Evolutionary conservation across 2,797 vertebrate species (phyloP).

Genomic region (Pempheris klunzingeri): DNA sequence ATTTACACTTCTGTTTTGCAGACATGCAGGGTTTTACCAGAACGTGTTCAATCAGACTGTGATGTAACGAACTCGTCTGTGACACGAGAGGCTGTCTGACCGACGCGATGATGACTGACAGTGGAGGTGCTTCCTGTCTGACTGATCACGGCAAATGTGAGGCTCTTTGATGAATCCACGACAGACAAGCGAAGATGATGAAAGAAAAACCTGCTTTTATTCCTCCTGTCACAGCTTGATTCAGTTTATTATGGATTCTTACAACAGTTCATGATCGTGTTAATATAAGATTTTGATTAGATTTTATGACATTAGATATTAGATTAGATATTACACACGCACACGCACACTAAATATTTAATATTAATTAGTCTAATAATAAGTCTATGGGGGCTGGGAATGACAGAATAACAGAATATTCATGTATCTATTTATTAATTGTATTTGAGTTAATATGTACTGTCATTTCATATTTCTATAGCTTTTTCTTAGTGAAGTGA

Average conservation of each 20-base stretch:
- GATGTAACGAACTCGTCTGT: neutral
- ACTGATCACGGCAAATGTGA: neutral
- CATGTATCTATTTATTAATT: too few species aligned
- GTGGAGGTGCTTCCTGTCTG: neutral
- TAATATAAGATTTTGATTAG: neutral
- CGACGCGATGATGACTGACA: neutral
- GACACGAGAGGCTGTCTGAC: neutral
- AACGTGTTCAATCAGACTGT: neutral
- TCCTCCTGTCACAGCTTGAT: neutral
- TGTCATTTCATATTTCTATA: too few species aligned
- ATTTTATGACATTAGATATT: neutral
- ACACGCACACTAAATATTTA: too few species aligned
- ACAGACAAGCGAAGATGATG: neutral
- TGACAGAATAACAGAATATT: too few species aligned
- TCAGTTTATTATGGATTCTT: constrained; percentile 3
- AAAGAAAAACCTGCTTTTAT: neutral
- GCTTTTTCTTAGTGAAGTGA: neutral
- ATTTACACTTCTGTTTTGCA: neutral
- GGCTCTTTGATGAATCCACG: neutral
- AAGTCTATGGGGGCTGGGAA: too few species aligned
- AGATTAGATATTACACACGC: too few species aligned
- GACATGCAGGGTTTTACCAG: neutral
- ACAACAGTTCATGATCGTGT: neutral
- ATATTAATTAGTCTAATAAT: too few species aligned
- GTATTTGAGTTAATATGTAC: too few species aligned